These are phyloP conservation scores for Scytalopus superciliaris DNA, from an alignment of 2,113 vertebrate species.

Conservation along the genomic window DNA sequence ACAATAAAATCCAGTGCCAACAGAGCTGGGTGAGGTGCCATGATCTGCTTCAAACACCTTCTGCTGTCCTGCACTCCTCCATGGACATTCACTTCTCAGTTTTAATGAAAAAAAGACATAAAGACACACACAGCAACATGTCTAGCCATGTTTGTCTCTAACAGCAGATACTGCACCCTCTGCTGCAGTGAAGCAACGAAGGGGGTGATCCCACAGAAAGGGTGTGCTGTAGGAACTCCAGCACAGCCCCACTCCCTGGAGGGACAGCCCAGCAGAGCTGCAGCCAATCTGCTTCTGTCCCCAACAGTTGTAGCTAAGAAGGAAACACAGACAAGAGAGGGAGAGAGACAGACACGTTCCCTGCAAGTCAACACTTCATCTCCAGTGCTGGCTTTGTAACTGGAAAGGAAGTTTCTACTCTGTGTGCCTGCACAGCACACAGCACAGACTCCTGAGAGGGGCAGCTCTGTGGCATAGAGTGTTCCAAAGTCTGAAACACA, in stretches of 20 bases:
- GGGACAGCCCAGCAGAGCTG: neutral
- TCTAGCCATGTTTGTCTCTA: neutral
- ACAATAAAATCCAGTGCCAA: neutral
- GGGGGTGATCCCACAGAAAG: neutral
- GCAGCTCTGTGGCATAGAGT: rapidly evolving
- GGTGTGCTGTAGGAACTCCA: neutral
- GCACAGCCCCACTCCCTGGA: neutral
- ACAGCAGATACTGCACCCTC: neutral
- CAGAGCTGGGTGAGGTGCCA: neutral
- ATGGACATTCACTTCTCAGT: neutral
- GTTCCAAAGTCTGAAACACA: neutral
- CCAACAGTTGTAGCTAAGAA: neutral
- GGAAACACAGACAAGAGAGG: neutral
- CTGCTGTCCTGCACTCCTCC: neutral
- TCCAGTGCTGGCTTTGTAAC: neutral
- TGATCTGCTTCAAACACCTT: neutral
- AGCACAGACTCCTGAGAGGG: neutral
- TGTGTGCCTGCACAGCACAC: neutral
- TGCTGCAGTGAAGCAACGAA: neutral
- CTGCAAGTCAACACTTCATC: neutral
- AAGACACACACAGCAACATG: neutral
- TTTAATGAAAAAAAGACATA: neutral
- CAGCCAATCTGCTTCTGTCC: neutral
- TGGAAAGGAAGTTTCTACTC: neutral
- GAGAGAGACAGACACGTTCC: neutral